Evolutionary conservation across 2,113 vertebrate genomes (phyloP).

Genomic region (Vulpes lagopus): DNA sequence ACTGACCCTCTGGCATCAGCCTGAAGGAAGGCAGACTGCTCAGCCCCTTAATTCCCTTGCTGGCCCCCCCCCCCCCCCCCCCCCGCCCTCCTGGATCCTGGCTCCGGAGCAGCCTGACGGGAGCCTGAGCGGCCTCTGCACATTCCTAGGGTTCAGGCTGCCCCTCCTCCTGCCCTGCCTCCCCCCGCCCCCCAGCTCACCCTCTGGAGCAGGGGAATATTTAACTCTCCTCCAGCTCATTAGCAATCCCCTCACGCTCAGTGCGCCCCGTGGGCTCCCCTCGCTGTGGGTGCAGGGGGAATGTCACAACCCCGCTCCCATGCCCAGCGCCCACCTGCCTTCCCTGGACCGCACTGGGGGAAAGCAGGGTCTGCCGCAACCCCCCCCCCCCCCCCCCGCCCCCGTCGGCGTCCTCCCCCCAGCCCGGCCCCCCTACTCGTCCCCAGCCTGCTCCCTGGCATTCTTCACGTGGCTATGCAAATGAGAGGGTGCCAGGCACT

Average conservation of each 20-base stretch:
- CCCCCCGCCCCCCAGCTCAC: background rate
- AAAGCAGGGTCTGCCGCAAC: background rate
- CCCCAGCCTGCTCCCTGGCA: constrained; percentile 63
- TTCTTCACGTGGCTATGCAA: constrained; percentile 83
- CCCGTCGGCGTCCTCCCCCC: background rate
- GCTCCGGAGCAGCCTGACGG: background rate
- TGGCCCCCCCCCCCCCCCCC: background rate
- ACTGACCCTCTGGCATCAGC: background rate
- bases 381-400: background rate
- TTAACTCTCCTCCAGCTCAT: constrained; percentile 80
- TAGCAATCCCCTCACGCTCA: constrained; percentile 82
- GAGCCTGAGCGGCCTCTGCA: constrained; percentile 26
- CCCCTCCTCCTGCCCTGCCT: background rate
- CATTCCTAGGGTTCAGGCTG: constrained; percentile 73
- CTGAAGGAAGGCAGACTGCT: constrained; percentile 53
- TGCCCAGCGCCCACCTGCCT: constrained; percentile 8
- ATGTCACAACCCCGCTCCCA: constrained; percentile 54
- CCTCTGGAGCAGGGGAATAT: constrained; percentile 75
- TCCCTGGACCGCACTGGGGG: background rate
- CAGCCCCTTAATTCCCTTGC: constrained; percentile 70
- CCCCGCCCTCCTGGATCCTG: background rate
- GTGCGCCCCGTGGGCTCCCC: background rate
- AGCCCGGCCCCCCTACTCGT: background rate
- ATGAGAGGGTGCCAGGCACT: constrained; percentile 72
- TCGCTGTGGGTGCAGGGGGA: constrained; percentile 55